Evolutionary conservation across 2,797 vertebrate genomes (phyloP), one percentile per base, ranked within the genome.

Genomic region (Sebastes miniatus): DNA sequence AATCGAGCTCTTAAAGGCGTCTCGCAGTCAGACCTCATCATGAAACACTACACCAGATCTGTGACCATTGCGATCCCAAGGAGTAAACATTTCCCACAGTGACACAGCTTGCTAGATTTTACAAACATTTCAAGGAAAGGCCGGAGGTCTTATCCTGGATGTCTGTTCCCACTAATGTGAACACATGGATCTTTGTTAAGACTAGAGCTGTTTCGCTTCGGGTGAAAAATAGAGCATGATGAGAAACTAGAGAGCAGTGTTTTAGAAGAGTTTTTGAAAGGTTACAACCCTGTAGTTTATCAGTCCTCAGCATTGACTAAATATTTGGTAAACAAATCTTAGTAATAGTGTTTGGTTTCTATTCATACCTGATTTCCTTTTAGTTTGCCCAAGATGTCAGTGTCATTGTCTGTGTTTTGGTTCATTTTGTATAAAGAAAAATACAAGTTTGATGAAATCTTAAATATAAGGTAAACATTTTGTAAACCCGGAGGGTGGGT

Each of bases 31-130:
- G 61, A 58, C 62, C 27, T 79, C 29, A 6, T 79, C 52, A 27
- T 89, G 87, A 90, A 93, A 93, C 84, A 69, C 76, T 68, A 91
- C 83, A 93, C 83, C 86, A 61, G 70, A 62, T 76, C 78, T 77
- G 76, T 73, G 76, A 83, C 72, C 70, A 22, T 32, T 71, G 24
- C 74, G 70, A 16, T 77, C 74, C 67, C 25, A 27, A 58, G n/a
- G 59, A 85, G 75, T 83, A 84, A 87, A 87, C 58, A 25, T 74
- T 73, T 76, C 76, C 75, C 81, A 50, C 25, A 63, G 78, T 67
- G 68, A 77, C 66, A 52, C 25, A 43, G 77, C 64, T 47, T 27
- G 54, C 58, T 70, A 58, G 65, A 75, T 85, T 80, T 87, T 36
- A 70, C 39, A 43, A 18, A 74, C 63, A 61, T 66, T 66, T 65